Base-by-base conservation (phyloP, 2,888 invertebrate genomes). In the Macrophya annulata region DNA sequence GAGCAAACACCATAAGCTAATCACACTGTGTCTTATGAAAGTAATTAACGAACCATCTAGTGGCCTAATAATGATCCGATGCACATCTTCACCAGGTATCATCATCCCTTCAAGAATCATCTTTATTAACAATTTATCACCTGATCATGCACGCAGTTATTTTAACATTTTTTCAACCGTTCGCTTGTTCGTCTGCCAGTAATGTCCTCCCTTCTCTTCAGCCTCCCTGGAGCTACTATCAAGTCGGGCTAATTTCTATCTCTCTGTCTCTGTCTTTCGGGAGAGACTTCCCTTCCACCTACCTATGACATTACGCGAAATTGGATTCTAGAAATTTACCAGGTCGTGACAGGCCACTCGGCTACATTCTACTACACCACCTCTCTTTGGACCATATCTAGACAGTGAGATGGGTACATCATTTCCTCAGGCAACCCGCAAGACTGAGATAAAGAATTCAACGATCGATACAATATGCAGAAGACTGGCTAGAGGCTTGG, bases 291-390 rank as follows among this genome's bases (percentile, higher is more conserved):
- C 37, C 68, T 68, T 37, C 37, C 37, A 17, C 68, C 62, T 62
- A 31, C 62, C 15, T 68, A 31, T n/a, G 77, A 77, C 77, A 77
- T 77, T 51, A 77, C 51, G 31, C 37, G 77, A 55, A 55, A 77
- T 77, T 77, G 77, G 77, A 77, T 77, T 31, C 51, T 55, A 37
- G 77, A 77, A 77, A 77, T 77, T 55, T 77, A 31, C 17, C 40
- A 55, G 55, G 8, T 77, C 51, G 51, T 77, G 76, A 77, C 76
- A 77, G 76, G 76, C 48, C 15, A 17, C 68, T 25, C 76, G 31
- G 48, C 25, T 77, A n/a, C 31, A 17, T 25, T 3, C 31, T 31
- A 31, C 31, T 3, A 31, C 31, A 31, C 55, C 21, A 12, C 21
- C 48, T 12, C 76, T 31, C 37, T 55, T 37, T 31, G 55, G 37